Evolutionary conservation across 2,113 vertebrate species (phyloP).

Genomic region (Syngnathus floridae): DNA sequence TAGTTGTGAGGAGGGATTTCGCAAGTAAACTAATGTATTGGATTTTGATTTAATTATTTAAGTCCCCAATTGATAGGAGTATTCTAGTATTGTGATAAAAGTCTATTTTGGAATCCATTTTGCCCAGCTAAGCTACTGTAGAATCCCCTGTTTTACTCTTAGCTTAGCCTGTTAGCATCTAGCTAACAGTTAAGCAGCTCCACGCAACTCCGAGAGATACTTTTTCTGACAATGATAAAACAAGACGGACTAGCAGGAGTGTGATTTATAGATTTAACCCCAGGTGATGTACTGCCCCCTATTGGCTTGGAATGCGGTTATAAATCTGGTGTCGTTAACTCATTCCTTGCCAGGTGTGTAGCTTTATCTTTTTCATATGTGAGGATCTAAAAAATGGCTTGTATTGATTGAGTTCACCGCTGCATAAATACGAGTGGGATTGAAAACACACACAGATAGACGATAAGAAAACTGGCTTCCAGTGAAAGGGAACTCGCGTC

Average conservation of each 20-base stretch:
- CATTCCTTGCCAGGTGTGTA: neutral
- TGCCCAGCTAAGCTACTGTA: neutral
- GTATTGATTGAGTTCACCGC: conserved; percentile 17
- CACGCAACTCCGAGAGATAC: neutral
- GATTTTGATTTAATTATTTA: conserved; percentile 57
- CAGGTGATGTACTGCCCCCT: neutral
- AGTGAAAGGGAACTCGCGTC: conserved; percentile 26
- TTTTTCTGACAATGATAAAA: neutral
- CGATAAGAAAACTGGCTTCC: conserved; percentile 23
- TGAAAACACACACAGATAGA: conserved; percentile 1
- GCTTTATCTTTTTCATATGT: no score
- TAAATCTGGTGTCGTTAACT: neutral
- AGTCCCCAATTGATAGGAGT: conserved; percentile 47
- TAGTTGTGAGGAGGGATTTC: conserved; percentile 46
- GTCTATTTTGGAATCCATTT: neutral
- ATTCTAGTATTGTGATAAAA: neutral
- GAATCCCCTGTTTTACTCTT: neutral
- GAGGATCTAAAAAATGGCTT: no score
- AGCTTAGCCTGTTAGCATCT: neutral
- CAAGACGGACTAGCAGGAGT: neutral
- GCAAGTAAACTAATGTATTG: conserved; percentile 66
- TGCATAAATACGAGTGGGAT: neutral
- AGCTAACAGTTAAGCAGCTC: neutral
- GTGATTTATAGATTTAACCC: neutral
- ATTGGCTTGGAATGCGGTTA: neutral